These are phyloP conservation scores for Microtus richardsoni DNA, from an alignment of 2,113 vertebrate genomes.

Conservation along the genomic window DNA sequence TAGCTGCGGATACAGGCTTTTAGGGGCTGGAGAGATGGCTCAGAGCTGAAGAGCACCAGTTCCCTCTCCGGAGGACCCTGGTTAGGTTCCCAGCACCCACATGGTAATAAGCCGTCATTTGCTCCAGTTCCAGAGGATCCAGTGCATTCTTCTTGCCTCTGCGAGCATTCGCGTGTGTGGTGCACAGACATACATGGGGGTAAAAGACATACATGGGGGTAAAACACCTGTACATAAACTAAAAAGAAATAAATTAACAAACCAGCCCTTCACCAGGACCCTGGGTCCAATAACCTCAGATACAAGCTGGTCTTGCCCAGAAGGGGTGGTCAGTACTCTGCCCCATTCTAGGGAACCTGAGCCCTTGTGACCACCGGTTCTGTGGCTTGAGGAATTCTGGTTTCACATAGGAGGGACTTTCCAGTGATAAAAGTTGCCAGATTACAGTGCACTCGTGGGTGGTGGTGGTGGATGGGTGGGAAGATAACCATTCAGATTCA, in stretches of 20 bases:
- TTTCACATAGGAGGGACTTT: neutral
- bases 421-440: neutral
- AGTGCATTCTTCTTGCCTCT: neutral
- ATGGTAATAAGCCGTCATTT: neutral
- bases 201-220: too few relatives aligned
- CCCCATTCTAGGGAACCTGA: neutral
- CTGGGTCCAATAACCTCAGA: fast-evolving
- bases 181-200: neutral
- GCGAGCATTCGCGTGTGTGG: neutral
- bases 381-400: neutral
- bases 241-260: neutral
- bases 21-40: neutral
- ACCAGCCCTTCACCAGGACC: neutral
- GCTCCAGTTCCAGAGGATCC: neutral
- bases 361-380: neutral
- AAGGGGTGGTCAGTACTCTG: neutral
- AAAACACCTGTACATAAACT: neutral
- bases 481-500: too few relatives aligned
- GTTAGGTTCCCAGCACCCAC: neutral
- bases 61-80: neutral
- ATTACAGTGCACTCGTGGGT: too few relatives aligned
- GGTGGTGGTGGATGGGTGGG: fast-evolving
- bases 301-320: fast-evolving
- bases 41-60: neutral
- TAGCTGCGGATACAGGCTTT: neutral